Evolutionary conservation across 2,113 vertebrate species (phyloP), one percentile per base, ranked within the genome.

Genomic region (Sisor rabdophorus): DNA sequence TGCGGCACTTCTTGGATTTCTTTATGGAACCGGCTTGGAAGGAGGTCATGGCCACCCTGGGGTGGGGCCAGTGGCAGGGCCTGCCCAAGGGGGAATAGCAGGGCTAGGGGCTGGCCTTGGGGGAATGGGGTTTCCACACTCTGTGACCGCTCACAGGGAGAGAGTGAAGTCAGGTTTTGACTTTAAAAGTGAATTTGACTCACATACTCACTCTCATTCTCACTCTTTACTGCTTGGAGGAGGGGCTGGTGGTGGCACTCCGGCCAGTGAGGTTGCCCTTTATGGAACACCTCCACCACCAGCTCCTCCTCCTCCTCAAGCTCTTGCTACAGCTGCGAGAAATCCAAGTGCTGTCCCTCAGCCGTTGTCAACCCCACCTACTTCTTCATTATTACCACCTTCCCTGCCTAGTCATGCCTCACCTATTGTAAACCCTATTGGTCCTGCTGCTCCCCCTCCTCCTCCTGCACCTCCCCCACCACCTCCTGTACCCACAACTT

Each of bases 101-200:
- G 89, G 72, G 11, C 24, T 74, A 48, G 72, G 86, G 30, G 84
- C 86, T 0, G 90, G 91, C 44, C 82, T 92, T 24, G 92, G 90
- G 71, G 92, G 91, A 73, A 74, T 92, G 0, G 90, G 91, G 26
- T 92, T 92, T 72, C 91, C 91, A 48, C 91, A 92, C 70, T 84
- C 89, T 0, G 64, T 92, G 79, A 86, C 92, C 78, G 80, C 95
- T 91, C 89, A 94, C 92, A 93, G 97, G 11, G 97, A 99, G 64
- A 92, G 97, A 54, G 90, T 98, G 78, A 98, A 99, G 82, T 94
- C 92, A 0, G 97, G 97, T 68, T 98, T 95, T 76, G 97, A 98
- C 89, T 92, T 93, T 79, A 93, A 92, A 86, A 92, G 90, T 26
- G 92, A 93, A 50, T 74, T 74, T 52, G 72, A 91, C 50, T 88